Percentiles rank a stretch among this genome's conserved stretches.
These are phyloP conservation scores for Scomber scombrus DNA, from an alignment of 2,113 vertebrate genomes.

Conservation along the genomic window DNA sequence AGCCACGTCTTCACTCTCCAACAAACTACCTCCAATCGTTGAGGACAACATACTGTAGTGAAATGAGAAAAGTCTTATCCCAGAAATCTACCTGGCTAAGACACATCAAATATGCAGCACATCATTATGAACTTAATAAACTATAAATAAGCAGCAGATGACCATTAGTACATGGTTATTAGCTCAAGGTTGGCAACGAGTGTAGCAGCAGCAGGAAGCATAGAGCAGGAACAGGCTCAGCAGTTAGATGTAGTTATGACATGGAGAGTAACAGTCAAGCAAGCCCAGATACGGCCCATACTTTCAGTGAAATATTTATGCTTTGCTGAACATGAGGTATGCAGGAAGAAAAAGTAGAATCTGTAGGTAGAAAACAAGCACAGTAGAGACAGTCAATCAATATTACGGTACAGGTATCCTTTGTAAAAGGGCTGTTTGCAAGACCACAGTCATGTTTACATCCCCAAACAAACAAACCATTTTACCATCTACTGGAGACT, in stretches of 20 bases:
- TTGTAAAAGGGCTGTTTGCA: not conserved
- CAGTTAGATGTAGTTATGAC: not conserved
- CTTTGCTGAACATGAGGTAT: not conserved
- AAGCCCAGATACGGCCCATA: not conserved
- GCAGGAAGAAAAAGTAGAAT: not conserved
- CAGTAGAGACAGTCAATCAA: not conserved
- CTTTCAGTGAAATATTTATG: conserved; percentile 1
- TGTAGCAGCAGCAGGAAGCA: too few species aligned
- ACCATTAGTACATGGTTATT: too few species aligned
- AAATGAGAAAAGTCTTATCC: not conserved
- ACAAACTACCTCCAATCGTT: not conserved
- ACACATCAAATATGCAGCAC: not conserved
- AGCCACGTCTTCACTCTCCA: not conserved
- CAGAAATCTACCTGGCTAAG: not conserved
- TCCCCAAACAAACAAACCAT: not conserved
- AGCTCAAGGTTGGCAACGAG: not conserved
- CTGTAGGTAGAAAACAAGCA: not conserved
- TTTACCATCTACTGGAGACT: not conserved
- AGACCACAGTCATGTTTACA: not conserved
- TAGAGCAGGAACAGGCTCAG: not conserved
- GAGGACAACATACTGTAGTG: not conserved
- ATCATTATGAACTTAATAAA: not conserved
- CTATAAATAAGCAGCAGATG: not conserved
- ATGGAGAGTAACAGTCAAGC: not conserved
- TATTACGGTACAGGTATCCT: not conserved